Conservation (phyloP, 2,113 vertebrate species). For the Calypte anna region DNA sequence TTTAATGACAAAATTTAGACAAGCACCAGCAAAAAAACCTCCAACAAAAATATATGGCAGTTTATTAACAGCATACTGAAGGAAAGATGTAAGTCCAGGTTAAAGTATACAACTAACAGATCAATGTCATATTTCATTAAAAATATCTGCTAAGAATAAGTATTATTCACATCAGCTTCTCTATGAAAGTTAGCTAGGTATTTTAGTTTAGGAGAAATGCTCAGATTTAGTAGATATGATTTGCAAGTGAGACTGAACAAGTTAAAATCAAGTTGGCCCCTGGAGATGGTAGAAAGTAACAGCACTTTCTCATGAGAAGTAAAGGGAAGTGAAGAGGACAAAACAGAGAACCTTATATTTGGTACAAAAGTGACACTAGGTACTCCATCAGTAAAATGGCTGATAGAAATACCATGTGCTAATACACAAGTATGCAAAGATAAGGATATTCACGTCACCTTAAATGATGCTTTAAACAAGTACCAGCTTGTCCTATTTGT, state of each 20-base stretch:
- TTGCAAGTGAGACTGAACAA: too few relatives aligned
- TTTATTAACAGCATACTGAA: background rate
- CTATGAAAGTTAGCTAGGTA: background rate
- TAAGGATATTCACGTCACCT: background rate
- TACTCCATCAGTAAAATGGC: background rate
- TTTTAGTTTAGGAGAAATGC: background rate
- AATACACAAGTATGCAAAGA: background rate
- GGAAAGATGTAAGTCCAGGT: background rate
- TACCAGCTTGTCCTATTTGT: background rate
- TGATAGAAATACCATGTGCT: background rate
- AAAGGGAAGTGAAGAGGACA: too few relatives aligned
- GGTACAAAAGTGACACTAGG: background rate
- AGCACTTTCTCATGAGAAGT: too few relatives aligned
- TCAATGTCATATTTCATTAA: background rate
- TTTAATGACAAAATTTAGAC: background rate
- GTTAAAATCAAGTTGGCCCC: too few relatives aligned
- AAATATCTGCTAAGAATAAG: background rate
- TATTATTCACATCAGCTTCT: background rate
- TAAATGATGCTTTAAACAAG: background rate
- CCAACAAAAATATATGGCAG: fast-evolving
- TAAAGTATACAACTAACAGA: background rate
- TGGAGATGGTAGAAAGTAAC: too few relatives aligned
- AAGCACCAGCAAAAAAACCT: background rate
- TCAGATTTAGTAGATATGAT: background rate
- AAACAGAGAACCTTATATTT: background rate